A percentile compares a stretch with the other conserved stretches of the same genome.
Conservation (phyloP, 2,113 vertebrate genomes). For the Pachyramphus minor region DNA sequence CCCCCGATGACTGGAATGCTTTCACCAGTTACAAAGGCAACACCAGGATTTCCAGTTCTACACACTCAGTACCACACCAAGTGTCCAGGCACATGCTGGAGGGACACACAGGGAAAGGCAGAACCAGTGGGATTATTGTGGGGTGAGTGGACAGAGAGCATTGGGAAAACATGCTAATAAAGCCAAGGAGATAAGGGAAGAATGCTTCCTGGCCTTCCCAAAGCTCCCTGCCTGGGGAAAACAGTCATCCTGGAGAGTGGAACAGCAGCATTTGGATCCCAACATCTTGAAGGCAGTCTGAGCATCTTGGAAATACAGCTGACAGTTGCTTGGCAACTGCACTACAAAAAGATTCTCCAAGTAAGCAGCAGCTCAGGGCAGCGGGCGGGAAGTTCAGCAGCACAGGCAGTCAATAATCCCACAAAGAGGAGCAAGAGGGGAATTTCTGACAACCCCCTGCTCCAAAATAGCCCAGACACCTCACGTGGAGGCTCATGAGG, state of each 20-base stretch:
- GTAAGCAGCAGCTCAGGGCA: constrained; percentile 6
- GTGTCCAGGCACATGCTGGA: background rate
- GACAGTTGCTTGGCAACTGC: constrained; percentile 58
- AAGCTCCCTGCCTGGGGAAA: background rate
- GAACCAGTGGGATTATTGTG: background rate
- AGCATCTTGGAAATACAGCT: constrained; percentile 17
- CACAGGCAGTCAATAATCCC: constrained; percentile 15
- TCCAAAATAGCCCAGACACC: fast-evolving
- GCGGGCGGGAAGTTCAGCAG: background rate
- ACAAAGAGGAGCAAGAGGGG: background rate
- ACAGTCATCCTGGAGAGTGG: background rate
- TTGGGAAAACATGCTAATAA: background rate
- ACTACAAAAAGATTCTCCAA: constrained; percentile 12
- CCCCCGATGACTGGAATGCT: background rate
- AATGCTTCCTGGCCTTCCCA: background rate
- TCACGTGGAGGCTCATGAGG: fast-evolving
- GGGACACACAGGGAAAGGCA: background rate
- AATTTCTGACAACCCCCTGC: background rate
- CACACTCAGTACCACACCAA: fast-evolving
- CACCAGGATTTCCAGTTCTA: background rate
- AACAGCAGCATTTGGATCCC: background rate
- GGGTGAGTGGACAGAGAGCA: background rate
- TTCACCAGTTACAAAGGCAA: background rate
- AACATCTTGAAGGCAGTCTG: background rate
- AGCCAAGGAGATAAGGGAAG: background rate